Conservation (phyloP, 2,797 vertebrate genomes). For the Vireo griseus region DNA sequence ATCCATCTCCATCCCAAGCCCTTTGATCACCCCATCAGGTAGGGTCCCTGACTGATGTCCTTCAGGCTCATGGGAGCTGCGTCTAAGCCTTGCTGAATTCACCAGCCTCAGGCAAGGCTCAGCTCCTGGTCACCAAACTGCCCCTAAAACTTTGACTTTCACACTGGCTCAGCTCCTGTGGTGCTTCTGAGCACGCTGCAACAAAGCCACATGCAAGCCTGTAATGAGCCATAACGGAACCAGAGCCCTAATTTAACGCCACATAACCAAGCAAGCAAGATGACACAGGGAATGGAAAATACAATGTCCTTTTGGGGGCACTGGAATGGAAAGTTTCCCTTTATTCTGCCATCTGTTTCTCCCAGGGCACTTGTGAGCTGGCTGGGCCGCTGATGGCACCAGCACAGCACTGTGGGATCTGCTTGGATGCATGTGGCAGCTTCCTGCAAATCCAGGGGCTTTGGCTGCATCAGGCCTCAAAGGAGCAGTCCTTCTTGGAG, state of each 20-base stretch:
- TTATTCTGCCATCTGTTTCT: not conserved
- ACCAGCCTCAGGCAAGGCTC: not conserved
- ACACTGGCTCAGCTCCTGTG: not conserved
- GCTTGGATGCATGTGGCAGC: not conserved
- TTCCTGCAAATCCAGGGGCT: not conserved
- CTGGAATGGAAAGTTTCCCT: conserved; percentile 8
- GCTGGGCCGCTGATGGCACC: fast-evolving
- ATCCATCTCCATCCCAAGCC: not conserved
- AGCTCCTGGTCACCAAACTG: not conserved
- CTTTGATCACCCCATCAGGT: not conserved
- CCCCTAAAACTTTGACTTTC: not conserved
- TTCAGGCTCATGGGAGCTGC: not conserved
- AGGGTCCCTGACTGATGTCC: not conserved
- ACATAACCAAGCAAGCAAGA: conserved; percentile 40
- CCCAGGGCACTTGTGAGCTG: not conserved
- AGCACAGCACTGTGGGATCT: not conserved
- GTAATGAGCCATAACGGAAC: conserved; percentile 10
- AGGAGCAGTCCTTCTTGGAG: not conserved
- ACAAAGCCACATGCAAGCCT: not conserved
- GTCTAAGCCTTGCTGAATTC: not conserved
- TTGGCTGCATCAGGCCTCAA: not conserved
- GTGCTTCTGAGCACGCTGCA: not conserved
- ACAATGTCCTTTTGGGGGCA: conserved; percentile 19
- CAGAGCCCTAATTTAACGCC: conserved; percentile 49
- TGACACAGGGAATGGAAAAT: conserved; percentile 17